phyloP scores from a whole-genome alignment of 1,140 invertebrate species.

The Bilobella aurantiaca region DNA sequence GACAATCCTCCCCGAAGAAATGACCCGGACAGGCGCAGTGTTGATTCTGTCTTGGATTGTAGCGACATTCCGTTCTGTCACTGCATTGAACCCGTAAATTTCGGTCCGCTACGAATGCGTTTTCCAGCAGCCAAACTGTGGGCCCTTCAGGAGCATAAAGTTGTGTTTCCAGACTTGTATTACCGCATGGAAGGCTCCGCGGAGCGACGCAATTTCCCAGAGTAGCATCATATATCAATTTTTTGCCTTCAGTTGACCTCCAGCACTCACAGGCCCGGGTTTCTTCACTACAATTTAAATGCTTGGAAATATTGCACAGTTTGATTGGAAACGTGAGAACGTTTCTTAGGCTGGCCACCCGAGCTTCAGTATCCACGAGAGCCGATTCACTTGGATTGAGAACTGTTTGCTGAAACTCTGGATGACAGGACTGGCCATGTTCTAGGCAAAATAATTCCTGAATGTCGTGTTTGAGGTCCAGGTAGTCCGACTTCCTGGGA shows the following conservation, averaged over 20 bases:
- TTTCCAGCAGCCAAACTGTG: background rate
- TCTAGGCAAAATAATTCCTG: background rate
- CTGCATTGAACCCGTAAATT: background rate
- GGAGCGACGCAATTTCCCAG: background rate
- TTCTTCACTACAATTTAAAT: background rate
- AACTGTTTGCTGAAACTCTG: background rate
- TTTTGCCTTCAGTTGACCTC: background rate
- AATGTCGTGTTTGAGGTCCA: background rate
- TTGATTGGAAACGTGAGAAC: background rate
- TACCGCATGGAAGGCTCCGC: background rate
- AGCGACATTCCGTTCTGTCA: background rate
- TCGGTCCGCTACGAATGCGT: background rate
- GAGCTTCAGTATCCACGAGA: background rate
- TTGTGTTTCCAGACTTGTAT: background rate
- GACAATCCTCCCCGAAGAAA: background rate
- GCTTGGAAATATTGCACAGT: background rate
- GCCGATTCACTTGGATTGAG: background rate
- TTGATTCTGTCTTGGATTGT: background rate
- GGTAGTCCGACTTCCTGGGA: background rate
- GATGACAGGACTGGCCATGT: background rate
- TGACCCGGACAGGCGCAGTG: background rate
- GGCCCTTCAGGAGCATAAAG: background rate
- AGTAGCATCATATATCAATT: background rate
- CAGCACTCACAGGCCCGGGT: background rate
- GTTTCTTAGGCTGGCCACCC: background rate